phyloP scores from a whole-genome alignment of 2,888 invertebrate species.

The Plebejus anna region DNA sequence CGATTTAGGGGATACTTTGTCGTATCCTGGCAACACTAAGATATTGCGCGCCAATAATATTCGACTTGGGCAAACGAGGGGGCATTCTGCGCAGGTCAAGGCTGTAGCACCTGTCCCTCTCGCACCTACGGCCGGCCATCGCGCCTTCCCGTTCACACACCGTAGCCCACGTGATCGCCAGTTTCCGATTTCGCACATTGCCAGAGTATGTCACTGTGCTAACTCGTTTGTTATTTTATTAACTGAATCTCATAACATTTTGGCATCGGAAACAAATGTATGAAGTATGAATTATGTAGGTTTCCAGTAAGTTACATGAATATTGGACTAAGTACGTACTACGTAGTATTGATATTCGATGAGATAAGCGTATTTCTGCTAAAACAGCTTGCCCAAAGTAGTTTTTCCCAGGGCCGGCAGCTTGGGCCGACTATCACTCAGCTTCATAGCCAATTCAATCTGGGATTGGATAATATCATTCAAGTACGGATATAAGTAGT shows the following conservation, averaged over 20 bases:
- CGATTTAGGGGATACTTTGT: constrained; percentile 25
- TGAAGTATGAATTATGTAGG: neutral
- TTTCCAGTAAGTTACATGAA: neutral
- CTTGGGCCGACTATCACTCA: constrained; percentile 11
- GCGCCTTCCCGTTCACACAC: constrained; percentile 43
- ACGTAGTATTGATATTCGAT: neutral
- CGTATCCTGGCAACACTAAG: constrained; percentile 33
- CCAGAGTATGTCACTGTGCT: constrained; percentile 41
- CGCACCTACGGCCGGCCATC: constrained; percentile 39
- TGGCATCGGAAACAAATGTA: neutral
- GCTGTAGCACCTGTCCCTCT: constrained; percentile 50
- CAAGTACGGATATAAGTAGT: neutral
- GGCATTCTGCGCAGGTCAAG: constrained; percentile 65
- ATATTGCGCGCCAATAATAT: constrained; percentile 49
- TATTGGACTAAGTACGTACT: neutral
- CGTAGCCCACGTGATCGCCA: constrained; percentile 49
- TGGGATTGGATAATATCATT: neutral
- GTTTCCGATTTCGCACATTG: constrained; percentile 41
- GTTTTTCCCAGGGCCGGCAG: constrained; percentile 13
- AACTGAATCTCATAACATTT: constrained; percentile 14
- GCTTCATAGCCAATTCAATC: neutral
- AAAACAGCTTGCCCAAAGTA: neutral
- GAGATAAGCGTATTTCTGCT: neutral
- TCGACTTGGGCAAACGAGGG: constrained; percentile 42
- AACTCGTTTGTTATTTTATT: constrained; percentile 18